These are phyloP conservation scores for Saguinus imperator DNA, from an alignment of 2,113 vertebrate genomes.

Conservation along the genomic window DNA sequence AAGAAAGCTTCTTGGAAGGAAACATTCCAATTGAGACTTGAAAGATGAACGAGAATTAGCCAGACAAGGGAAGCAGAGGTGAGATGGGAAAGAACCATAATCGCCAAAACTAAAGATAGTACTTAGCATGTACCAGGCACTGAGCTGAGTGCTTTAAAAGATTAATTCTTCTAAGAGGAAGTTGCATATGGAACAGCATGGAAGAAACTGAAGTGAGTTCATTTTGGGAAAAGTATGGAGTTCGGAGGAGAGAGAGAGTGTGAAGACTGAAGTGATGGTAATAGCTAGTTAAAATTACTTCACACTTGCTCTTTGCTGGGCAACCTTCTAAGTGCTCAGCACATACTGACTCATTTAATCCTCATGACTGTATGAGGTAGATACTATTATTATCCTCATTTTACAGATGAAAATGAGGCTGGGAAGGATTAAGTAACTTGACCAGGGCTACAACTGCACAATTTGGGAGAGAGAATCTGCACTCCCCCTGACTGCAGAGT, in stretches of 20 bases:
- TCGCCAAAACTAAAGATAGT: fast-evolving
- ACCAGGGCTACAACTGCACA: neutral
- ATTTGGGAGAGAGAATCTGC: neutral
- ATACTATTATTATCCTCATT: neutral
- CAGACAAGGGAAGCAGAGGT: neutral
- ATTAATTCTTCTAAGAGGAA: neutral
- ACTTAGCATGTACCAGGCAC: fast-evolving
- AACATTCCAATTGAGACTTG: neutral
- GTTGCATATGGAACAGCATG: neutral
- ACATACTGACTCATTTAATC: neutral
- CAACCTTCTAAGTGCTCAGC: neutral
- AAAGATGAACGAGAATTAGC: neutral
- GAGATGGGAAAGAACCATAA: neutral
- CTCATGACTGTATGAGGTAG: too few relatives aligned
- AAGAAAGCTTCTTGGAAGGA: neutral
- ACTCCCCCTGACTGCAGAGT: neutral
- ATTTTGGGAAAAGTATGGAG: neutral
- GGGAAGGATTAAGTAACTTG: neutral
- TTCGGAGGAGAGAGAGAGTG: neutral
- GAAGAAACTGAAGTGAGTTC: neutral
- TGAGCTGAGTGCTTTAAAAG: too few relatives aligned
- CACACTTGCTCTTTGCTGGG: neutral
- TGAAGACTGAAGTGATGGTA: neutral
- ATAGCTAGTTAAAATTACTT: neutral
- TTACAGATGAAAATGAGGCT: neutral